phyloP scores from a whole-genome alignment of 1,140 invertebrate genomes.

The Brachionus asplanchnoidis region DNA sequence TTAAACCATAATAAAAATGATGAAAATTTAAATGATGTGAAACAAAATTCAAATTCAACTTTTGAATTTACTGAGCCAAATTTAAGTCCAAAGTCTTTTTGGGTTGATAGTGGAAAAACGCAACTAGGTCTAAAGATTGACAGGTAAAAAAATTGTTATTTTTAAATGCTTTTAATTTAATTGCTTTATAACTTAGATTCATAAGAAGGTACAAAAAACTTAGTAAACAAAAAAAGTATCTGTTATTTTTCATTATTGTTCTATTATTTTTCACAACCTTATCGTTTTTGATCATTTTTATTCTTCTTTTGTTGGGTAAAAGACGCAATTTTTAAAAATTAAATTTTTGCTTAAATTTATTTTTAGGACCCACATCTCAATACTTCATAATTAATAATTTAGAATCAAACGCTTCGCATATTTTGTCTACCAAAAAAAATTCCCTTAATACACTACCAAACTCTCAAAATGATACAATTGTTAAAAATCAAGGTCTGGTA shows the following conservation, averaged over 20 bases:
- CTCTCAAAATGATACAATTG: not conserved
- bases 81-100: not conserved
- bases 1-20: not conserved
- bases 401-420: not conserved
- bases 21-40: no score
- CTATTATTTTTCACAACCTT: slow-evolving; percentile 10
- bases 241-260: slow-evolving; percentile 14
- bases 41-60: not conserved
- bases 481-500: not conserved
- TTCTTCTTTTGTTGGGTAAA: not conserved
- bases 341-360: not conserved
- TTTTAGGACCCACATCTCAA: not conserved
- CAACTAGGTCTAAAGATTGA: not conserved
- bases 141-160: not conserved
- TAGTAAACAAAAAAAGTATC: slow-evolving; percentile 4
- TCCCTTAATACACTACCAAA: not conserved
- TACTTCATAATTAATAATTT: not conserved
- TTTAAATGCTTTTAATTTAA: not conserved
- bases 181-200: not conserved
- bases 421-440: not conserved
- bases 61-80: not conserved
- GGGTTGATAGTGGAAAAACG: slow-evolving; percentile 11
- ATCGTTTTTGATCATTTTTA: not conserved
- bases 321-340: not conserved
- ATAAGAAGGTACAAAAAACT: slow-evolving; percentile 13